A percentile compares a stretch with the other conserved stretches of the same genome.
phyloP scores from a whole-genome alignment of 2,888 invertebrate species.

The Pammene aurita region DNA sequence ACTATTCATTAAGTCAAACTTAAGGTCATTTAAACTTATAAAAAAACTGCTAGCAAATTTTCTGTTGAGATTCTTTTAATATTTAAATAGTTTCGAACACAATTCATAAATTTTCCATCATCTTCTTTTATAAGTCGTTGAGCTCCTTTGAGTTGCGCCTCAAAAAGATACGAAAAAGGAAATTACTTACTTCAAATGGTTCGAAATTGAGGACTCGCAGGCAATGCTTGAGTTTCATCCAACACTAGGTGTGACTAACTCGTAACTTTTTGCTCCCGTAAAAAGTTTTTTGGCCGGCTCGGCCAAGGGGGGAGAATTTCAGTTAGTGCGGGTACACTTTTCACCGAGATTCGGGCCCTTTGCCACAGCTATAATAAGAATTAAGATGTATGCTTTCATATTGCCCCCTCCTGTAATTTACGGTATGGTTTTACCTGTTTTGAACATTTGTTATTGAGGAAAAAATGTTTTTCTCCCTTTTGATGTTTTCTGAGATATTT shows the following conservation, averaged over 20 bases:
- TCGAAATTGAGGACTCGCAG: background rate
- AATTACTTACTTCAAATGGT: too few relatives aligned
- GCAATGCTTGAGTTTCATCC: background rate
- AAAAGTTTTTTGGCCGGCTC: constrained; percentile 1
- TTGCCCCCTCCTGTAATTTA: constrained; percentile 28
- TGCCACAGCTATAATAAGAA: constrained; percentile 45
- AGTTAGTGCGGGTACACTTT: constrained; percentile 54
- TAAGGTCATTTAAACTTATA: too few relatives aligned
- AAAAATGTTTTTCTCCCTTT: constrained; percentile 30
- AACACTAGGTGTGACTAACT: constrained; percentile 9
- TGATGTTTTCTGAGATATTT: constrained; percentile 29
- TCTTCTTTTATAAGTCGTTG: too few relatives aligned
- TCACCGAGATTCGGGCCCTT: constrained; percentile 49
- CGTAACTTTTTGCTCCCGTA: constrained; percentile 28
- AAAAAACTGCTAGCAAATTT: too few relatives aligned
- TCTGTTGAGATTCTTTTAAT: too few relatives aligned
- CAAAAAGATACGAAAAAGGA: too few relatives aligned
- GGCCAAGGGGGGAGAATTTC: constrained; percentile 51
- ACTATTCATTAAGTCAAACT: too few relatives aligned
- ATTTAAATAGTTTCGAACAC: too few relatives aligned
- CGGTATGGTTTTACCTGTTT: constrained; percentile 25
- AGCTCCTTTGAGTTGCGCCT: too few relatives aligned
- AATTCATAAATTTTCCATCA: too few relatives aligned
- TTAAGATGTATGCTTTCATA: constrained; percentile 42
- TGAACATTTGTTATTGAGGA: constrained; percentile 33